Base-by-base conservation (phyloP, 2,888 invertebrate genomes). In the Erebia palarica region DNA sequence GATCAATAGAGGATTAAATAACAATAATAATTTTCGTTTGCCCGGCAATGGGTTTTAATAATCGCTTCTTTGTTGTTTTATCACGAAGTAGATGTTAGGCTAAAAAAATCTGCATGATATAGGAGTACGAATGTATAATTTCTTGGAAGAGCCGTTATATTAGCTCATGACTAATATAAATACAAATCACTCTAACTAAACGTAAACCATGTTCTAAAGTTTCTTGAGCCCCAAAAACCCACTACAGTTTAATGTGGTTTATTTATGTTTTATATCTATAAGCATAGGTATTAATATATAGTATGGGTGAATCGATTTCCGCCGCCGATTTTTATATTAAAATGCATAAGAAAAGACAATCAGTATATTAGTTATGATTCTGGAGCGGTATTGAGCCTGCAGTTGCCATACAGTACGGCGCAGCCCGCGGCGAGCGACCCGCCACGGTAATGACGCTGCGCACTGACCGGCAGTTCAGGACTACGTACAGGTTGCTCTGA, bases 371-470 rank as follows among this genome's bases (percentile, higher is more conserved):
- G 67, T 67, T 67, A 67, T 67, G 67, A 59, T 67, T 49, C 49
- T 16, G 59, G 65, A 55, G 47, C 21, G 63, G 47, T 68, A 58
- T 57, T 60, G 63, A 49, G 68, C 64, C 68, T 58, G 63, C 53
- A 66, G 74, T 72, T 59, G 70, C 72, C 74, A 74, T 72, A 72
- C 74, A 66, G 68, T 67, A 72, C 72, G 55, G 71, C 57, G 53
- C 47, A 16, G 75, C 77, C 76, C 77, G 75, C 78, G 79, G 77
- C 77, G 81, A 83, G 86, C 71, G 71, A 53, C 65, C 71, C 73
- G 78, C 80, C 79, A 80, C 55, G 57, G 57, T 83, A 84, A 81
- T 83, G 78, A 80, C 88, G 86, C 87, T 81, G 86, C 79, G 78
- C 71, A 71, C 71, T n/a, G 59, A 59, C 59, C n/a, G 59, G 36